Evolutionary conservation across 92 coral and sea anemone genomes (phyloP).

Genomic region (Porites evermanni): DNA sequence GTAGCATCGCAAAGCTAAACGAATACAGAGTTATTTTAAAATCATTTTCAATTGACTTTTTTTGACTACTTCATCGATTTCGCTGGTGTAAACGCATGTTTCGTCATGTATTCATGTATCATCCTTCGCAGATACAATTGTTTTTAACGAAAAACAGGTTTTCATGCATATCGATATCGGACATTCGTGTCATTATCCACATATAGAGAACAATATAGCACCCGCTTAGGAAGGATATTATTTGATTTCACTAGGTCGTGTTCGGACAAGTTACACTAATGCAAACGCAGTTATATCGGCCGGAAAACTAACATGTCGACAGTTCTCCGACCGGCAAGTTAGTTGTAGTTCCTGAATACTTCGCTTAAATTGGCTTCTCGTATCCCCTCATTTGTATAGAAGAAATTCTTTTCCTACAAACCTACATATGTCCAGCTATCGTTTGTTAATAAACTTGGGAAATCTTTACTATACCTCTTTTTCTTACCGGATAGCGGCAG

Average conservation of each 20-base stretch:
- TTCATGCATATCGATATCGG: slow-evolving; percentile 7
- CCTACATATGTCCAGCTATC: no score
- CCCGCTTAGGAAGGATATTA: neutral
- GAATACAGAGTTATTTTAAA: no score
- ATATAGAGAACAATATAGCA: slow-evolving; percentile 4
- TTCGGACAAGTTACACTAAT: slow-evolving; percentile 2
- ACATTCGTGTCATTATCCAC: neutral
- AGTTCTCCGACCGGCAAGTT: neutral
- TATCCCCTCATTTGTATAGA: no score
- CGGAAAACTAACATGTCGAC: neutral
- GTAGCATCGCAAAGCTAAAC: no score
- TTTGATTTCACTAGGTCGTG: slow-evolving; percentile 12
- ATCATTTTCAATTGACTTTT: no score
- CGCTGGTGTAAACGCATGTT: no score
- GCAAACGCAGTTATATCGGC: neutral
- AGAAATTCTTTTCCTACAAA: neutral
- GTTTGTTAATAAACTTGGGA: no score
- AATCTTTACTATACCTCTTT: neutral
- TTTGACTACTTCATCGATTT: no score
- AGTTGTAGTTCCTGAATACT: neutral
- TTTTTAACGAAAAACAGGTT: slow-evolving; percentile 19
- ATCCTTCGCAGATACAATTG: neutral
- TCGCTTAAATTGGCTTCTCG: neutral
- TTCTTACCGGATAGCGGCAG: neutral
- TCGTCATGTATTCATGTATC: neutral